Percentiles rank a stretch among this genome's conserved stretches.
Evolutionary conservation across 2,888 invertebrate species (phyloP).

Genomic region (Thereva nobilitata): DNA sequence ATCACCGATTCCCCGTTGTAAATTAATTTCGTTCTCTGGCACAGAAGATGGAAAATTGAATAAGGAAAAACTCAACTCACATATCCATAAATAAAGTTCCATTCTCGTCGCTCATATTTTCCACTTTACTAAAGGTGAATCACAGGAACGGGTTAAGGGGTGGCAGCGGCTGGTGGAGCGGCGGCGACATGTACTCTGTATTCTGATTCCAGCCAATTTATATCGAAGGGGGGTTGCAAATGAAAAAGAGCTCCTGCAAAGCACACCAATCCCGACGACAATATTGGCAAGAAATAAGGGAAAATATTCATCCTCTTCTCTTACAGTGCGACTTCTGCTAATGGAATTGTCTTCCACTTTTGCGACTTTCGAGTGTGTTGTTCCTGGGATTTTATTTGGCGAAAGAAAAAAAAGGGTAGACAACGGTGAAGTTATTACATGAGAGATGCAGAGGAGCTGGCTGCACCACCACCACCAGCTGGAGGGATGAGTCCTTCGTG

Average conservation of each 20-base stretch:
- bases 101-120: slow-evolving; percentile 36
- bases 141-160: slow-evolving; percentile 23
- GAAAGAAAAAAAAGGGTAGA: background rate
- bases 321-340: slow-evolving; percentile 36
- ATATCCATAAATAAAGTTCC: slow-evolving; percentile 38
- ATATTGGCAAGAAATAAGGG: slow-evolving; percentile 27
- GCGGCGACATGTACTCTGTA: slow-evolving; percentile 13
- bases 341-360: slow-evolving; percentile 38
- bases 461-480: too few relatives aligned
- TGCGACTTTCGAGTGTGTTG: slow-evolving; percentile 13
- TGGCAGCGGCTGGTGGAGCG: slow-evolving; percentile 2
- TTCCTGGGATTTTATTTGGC: slow-evolving; percentile 9
- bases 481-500: slow-evolving; percentile 8
- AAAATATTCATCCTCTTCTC: slow-evolving; percentile 14
- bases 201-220: slow-evolving; percentile 30
- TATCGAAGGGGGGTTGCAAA: slow-evolving; percentile 25
- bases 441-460: too few relatives aligned
- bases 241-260: slow-evolving; percentile 17
- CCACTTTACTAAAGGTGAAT: slow-evolving; percentile 21
- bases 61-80: slow-evolving; percentile 17
- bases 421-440: too few relatives aligned
- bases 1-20: background rate
- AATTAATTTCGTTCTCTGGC: slow-evolving; percentile 21
- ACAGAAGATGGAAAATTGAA: background rate
- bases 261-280: slow-evolving; percentile 18